Conservation (phyloP, 1,140 invertebrate genomes). For the Drosophila lacertosa region DNA sequence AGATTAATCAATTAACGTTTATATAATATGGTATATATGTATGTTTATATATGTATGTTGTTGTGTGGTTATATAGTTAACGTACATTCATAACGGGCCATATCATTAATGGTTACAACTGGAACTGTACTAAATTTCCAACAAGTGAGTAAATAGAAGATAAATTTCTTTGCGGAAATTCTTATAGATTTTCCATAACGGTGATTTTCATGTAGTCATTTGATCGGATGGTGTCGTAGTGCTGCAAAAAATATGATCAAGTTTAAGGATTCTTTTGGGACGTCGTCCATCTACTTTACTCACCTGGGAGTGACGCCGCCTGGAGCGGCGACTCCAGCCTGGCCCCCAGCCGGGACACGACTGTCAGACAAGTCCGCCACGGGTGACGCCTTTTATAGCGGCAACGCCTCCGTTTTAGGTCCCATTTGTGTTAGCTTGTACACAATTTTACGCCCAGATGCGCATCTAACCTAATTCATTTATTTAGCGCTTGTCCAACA, state of each 20-base stretch:
- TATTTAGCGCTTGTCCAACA: constrained; percentile 37
- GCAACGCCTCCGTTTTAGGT: constrained; percentile 7
- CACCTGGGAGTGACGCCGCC: too few species aligned
- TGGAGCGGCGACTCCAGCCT: background rate
- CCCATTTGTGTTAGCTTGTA: constrained; percentile 51
- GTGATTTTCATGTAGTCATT: constrained; percentile 62
- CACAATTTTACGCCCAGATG: constrained; percentile 71
- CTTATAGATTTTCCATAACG: constrained; percentile 16
- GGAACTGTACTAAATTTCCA: constrained; percentile 34
- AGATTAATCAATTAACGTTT: constrained; percentile 15
- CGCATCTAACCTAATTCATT: constrained; percentile 53
- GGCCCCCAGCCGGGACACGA: constrained; percentile 11
- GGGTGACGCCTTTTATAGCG: constrained; percentile 54
- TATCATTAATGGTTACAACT: constrained; percentile 19
- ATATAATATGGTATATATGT: constrained; percentile 2
- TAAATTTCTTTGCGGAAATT: background rate
- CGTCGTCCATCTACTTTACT: background rate
- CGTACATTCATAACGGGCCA: constrained; percentile 2
- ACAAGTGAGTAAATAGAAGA: background rate
- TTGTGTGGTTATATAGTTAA: background rate
- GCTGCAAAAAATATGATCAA: background rate
- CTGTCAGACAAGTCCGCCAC: constrained; percentile 32
- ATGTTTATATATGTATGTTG: background rate
- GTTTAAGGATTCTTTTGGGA: background rate
- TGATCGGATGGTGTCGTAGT: background rate